These are phyloP conservation scores for Ormyrus pomaceus DNA, from an alignment of 2,888 invertebrate genomes.

Conservation along the genomic window DNA sequence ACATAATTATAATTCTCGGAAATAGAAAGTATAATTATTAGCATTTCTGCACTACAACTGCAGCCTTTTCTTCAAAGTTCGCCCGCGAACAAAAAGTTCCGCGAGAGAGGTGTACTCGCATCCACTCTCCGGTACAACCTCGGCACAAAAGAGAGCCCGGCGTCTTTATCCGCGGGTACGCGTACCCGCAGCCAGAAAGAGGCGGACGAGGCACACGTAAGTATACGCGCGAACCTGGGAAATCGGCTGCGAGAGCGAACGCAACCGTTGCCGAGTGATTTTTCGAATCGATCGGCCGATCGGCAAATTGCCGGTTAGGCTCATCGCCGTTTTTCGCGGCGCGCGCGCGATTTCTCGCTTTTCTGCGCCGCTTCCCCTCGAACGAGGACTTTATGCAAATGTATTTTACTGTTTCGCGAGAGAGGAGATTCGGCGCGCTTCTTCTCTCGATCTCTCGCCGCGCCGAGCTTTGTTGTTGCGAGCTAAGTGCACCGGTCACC, in stretches of 20 bases:
- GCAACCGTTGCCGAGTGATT: slow-evolving; percentile 24
- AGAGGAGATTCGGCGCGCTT: background rate
- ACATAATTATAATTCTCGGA: slow-evolving; percentile 40
- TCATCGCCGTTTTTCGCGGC: slow-evolving; percentile 24
- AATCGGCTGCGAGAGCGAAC: background rate
- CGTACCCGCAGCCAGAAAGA: slow-evolving; percentile 35
- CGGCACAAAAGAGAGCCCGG: background rate
- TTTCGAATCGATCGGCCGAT: background rate
- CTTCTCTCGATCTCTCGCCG: background rate
- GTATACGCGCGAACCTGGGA: background rate
- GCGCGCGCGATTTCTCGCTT: background rate
- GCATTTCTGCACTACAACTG: background rate
- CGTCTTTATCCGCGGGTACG: background rate
- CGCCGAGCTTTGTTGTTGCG: background rate
- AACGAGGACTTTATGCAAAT: slow-evolving; percentile 45
- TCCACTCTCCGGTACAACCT: background rate
- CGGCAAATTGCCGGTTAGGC: background rate
- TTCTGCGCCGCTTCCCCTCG: background rate
- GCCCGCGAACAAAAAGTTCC: background rate
- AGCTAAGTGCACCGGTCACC: slow-evolving; percentile 20
- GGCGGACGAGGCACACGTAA: background rate
- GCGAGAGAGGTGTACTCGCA: background rate
- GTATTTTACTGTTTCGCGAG: background rate
- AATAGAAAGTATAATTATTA: slow-evolving; percentile 41
- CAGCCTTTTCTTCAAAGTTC: background rate